phyloP scores from a whole-genome alignment of 92 coral and sea anemone species.

The Porites evermanni region DNA sequence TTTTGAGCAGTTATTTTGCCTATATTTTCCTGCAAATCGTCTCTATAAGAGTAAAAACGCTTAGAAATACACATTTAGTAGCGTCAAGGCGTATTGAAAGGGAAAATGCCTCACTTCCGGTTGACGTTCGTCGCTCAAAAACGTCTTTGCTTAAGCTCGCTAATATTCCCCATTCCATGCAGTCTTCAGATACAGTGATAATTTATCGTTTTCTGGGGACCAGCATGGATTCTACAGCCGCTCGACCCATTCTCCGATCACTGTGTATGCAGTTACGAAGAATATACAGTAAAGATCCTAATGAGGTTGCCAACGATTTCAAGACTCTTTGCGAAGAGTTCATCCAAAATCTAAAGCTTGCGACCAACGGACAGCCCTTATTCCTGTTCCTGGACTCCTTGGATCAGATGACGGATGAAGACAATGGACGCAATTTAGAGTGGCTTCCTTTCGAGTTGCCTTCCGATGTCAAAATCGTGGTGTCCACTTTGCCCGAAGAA shows the following conservation, averaged over 20 bases:
- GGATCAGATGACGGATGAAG: conserved; percentile 53
- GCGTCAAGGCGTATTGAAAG: no score
- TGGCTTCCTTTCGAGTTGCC: conserved; percentile 56
- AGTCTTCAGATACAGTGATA: conserved; percentile 8
- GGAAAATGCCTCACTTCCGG: no score
- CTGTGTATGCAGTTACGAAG: conserved; percentile 47
- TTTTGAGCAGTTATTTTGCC: no score
- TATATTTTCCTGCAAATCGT: neutral
- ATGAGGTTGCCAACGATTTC: conserved; percentile 38
- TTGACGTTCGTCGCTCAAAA: no score
- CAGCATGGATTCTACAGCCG: conserved; percentile 47
- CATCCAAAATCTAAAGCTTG: conserved; percentile 20
- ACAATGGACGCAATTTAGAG: conserved; percentile 47
- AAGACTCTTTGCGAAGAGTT: conserved; percentile 40
- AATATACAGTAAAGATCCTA: conserved; percentile 27
- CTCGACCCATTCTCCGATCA: conserved; percentile 28
- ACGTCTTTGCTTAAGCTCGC: neutral
- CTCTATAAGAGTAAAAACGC: neutral
- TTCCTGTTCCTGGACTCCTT: conserved; percentile 47
- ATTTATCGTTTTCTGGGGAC: conserved; percentile 55
- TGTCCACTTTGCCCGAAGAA: conserved; percentile 41
- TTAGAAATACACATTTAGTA: no score
- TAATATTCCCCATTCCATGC: neutral
- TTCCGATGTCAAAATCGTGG: conserved; percentile 33
- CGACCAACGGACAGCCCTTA: conserved; percentile 17